A percentile compares a stretch with the other conserved stretches of the same genome.
Evolutionary conservation across 2,797 vertebrate species (phyloP).

Genomic region (Atherinosoma microstoma): DNA sequence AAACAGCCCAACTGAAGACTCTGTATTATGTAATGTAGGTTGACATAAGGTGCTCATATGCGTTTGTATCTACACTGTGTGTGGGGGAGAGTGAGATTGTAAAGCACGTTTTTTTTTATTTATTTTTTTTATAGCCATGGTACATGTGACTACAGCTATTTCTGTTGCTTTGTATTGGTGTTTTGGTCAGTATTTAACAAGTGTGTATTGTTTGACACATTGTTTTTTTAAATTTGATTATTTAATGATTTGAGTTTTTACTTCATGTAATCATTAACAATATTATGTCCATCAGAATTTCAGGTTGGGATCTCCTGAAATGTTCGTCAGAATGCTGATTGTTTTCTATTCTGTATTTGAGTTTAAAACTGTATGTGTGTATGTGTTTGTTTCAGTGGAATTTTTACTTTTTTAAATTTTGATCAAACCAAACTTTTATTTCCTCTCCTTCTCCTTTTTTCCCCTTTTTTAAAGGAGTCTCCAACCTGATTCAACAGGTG

Average conservation of each 20-base stretch:
- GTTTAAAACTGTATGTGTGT: neutral
- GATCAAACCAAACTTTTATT: too few relatives aligned
- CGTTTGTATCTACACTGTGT: slow-evolving; percentile 18
- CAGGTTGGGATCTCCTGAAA: neutral
- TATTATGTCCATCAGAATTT: neutral
- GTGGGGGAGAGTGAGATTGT: neutral
- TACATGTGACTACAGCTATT: neutral
- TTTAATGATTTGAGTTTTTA: too few relatives aligned
- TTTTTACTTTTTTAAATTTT: neutral
- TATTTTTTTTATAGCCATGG: neutral
- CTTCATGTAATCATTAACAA: neutral
- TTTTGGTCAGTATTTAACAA: too few relatives aligned
- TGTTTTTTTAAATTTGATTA: too few relatives aligned
- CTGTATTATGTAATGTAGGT: slow-evolving; percentile 35
- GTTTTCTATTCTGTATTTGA: neutral
- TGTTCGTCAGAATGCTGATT: neutral
- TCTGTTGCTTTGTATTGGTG: too few relatives aligned
- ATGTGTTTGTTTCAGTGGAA: neutral
- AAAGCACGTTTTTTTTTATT: neutral
- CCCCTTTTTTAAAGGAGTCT: slow-evolving; percentile 80
- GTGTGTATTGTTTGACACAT: too few relatives aligned
- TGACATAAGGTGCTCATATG: slow-evolving; percentile 26
- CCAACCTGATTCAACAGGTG: slow-evolving; percentile 91
- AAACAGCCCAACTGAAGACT: slow-evolving; percentile 23
- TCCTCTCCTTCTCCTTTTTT: too few relatives aligned